phyloP scores from a whole-genome alignment of 92 coral and sea anemone species.

The Palythoa grandis region DNA sequence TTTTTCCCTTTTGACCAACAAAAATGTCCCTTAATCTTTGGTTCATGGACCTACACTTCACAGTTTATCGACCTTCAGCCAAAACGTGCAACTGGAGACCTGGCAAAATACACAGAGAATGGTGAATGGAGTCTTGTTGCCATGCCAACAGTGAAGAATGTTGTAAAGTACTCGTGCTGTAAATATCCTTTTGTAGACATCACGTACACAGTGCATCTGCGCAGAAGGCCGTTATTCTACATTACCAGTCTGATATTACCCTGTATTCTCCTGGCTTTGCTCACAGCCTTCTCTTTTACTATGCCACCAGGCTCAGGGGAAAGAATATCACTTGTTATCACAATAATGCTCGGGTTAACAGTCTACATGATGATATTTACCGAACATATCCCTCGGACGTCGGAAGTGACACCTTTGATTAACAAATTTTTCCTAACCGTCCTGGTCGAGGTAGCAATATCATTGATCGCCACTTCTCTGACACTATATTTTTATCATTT shows the following conservation, averaged over 20 bases:
- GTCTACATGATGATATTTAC: conserved; percentile 97
- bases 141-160: conserved; percentile 64
- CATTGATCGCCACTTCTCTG: conserved; percentile 81
- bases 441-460: conserved; percentile 77
- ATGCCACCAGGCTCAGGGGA: conserved; percentile 94
- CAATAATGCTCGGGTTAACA: conserved; percentile 86
- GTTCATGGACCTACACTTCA: conserved; percentile 90
- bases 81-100: conserved; percentile 68
- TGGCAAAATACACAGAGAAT: conserved; percentile 82
- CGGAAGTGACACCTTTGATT: conserved; percentile 83
- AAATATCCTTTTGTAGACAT: conserved; percentile 72
- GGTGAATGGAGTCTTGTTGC: conserved; percentile 89
- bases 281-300: conserved; percentile 82
- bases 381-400: conserved; percentile 87
- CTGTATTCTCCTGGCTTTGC: conserved; percentile 77
- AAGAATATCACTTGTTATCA: conserved; percentile 86
- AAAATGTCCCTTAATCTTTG: conserved; percentile 76
- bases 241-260: conserved; percentile 89
- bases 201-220: conserved; percentile 77
- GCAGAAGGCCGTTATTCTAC: conserved; percentile 84
- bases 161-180: conserved; percentile 82
- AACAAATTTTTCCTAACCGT: conserved; percentile 85
- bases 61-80: conserved; percentile 68
- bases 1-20: conserved; percentile 94
- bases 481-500: conserved; percentile 81